These are phyloP conservation scores for Crioceris asparagi DNA, from an alignment of 2,888 invertebrate species.

Conservation along the genomic window DNA sequence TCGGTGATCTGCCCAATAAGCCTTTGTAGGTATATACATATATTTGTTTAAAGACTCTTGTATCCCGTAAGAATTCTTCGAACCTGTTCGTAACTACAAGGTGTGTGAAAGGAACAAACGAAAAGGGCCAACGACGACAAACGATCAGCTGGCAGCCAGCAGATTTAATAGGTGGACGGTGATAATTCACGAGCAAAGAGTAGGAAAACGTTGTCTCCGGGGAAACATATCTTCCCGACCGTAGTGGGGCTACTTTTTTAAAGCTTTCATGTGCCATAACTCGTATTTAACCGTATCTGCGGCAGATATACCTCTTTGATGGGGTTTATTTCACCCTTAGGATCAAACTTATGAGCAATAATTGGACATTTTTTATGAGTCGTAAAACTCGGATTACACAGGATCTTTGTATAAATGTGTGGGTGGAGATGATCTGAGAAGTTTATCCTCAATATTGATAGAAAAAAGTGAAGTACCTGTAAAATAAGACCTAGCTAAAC, in stretches of 20 bases:
- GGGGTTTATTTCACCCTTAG: conserved; percentile 27
- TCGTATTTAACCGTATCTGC: conserved; percentile 30
- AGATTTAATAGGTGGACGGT: conserved; percentile 29
- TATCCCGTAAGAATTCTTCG: too few relatives aligned
- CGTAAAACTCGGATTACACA: conserved; percentile 24
- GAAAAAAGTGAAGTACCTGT: too few relatives aligned
- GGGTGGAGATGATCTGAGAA: too few relatives aligned
- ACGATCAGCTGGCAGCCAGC: neutral
- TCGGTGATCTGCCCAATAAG: too few relatives aligned
- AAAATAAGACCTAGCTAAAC: too few relatives aligned
- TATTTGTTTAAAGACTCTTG: too few relatives aligned
- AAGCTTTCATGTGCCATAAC: conserved; percentile 30
- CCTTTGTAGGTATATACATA: too few relatives aligned
- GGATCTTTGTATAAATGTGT: too few relatives aligned
- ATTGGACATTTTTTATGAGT: conserved; percentile 30
- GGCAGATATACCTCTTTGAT: conserved; percentile 30
- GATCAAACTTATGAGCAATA: conserved; percentile 28
- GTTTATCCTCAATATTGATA: too few relatives aligned
- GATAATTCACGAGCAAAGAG: conserved; percentile 27
- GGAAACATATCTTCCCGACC: conserved; percentile 25
- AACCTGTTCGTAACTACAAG: too few relatives aligned
- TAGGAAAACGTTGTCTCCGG: conserved; percentile 15
- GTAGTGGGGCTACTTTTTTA: conserved; percentile 26
- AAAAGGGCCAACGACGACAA: neutral
- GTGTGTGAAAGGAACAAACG: neutral